Base-by-base conservation (phyloP, 2,113 vertebrate genomes). In the Mionectes macconnelli region DNA sequence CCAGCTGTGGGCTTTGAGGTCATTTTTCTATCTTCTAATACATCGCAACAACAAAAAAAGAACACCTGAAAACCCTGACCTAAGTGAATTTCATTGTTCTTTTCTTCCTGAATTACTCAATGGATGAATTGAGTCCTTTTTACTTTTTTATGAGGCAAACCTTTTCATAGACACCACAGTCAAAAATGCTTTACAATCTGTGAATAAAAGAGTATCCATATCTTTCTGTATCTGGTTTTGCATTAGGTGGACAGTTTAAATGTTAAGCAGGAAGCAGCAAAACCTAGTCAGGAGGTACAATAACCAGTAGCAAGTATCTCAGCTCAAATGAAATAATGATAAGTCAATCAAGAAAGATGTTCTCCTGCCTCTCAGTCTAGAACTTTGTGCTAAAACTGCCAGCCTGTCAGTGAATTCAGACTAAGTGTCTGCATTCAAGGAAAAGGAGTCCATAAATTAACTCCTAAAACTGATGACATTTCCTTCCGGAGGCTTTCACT, bases 381-480 rank as follows among this genome's bases (percentile, higher is more conserved):
- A 95, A 81, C 16, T 15, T 79, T 72, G 79, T 77, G 83, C 94
- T 96, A 91, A 96, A 96, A 87, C 33, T 67, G 60, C 12, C 18
- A 83, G 77, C 20, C 53, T 96, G 89, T 89, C 96, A 94, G 80
- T 63, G 90, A 68, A 85, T 87, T 95, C 90, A 79, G 73, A 88
- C 37, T 57, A 85, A 97, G 73, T 87, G 50, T 82, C 89, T 94
- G 75, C 45, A 85, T 86, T 97, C 95, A 42, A 94, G 72, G 82
- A 70, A 84, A 89, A 84, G 18, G 27, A 94, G 50, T 84, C 83
- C 64, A 94, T 97, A 96, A 96, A 97, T 97, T 97, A 97, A 69
- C 77, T 93, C 76, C 55, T 81, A 40, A 44, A 83, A 69, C 84
- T 91, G 77, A 88, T 19, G 74, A 82, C 57, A 78, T 89, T 76